Evolutionary conservation across 2,797 vertebrate species (phyloP).

Genomic region (Halcyon smyrnensis): DNA sequence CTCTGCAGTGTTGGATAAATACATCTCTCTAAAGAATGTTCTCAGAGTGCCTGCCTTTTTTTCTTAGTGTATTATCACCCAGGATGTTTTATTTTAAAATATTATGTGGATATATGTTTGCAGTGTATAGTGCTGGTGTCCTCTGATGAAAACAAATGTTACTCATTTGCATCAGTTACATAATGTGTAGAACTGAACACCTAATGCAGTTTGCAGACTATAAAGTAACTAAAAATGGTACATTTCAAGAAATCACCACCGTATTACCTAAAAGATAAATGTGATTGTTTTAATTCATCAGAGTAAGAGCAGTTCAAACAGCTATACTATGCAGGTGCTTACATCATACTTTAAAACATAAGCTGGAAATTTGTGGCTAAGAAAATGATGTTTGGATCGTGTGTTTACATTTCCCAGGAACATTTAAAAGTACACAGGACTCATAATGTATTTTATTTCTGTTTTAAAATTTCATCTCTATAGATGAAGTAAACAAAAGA

Average conservation of each 20-base stretch:
- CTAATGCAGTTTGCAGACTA: background rate
- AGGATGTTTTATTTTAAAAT: background rate
- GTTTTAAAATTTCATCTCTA: background rate
- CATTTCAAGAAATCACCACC: background rate
- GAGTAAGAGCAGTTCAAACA: background rate
- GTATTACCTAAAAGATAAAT: background rate
- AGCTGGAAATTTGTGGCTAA: background rate
- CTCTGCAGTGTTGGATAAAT: background rate
- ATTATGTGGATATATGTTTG: background rate
- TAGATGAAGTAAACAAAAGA: background rate
- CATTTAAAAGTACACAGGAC: background rate
- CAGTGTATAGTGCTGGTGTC: background rate
- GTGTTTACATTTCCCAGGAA: background rate
- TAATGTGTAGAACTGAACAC: background rate
- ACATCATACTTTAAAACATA: background rate
- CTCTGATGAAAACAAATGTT: background rate
- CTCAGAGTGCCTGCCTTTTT: accelerated
- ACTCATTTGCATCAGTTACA: background rate
- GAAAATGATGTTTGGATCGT: background rate
- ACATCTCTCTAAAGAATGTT: background rate
- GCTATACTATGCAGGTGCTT: background rate
- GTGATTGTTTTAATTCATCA: background rate
- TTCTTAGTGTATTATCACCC: background rate
- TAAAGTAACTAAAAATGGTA: background rate
- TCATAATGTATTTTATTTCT: background rate